Evolutionary conservation across 2,797 vertebrate species (phyloP), one percentile per base, ranked within the genome.

Genomic region (Danio albolineatus): DNA sequence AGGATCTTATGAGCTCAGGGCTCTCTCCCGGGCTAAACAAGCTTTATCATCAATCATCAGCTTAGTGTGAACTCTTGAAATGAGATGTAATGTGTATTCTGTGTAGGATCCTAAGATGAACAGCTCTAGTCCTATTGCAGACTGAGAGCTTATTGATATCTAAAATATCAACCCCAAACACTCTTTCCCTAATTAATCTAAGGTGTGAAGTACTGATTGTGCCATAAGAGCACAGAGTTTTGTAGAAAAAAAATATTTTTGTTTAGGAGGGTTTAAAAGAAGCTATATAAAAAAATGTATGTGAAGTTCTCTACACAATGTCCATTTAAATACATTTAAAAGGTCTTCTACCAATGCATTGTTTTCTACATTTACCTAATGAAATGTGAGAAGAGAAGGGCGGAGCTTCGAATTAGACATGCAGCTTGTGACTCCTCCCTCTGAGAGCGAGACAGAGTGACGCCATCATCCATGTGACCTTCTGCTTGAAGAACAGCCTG

Each of bases 401-500:
- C 90, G 0, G 96, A 95, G 76, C 95, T 96, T 44, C 96, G 93
- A 82, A 99, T 97, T 44, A 97, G 95, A 73, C 95, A 92, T 6
- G 96, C 96, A 2, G 96, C 96, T 78, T 95, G 94, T 2, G 96
- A 96, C 76, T 98, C 97, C 86, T 98, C 97, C 57, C 91, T 95
- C 87, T 97, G 97, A 78, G 95, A 97, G 51, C 97, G 94, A 79
- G 96, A 98, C 69, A 99, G 89, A 0, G 95, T 97, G 85, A 99
- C 91, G 36, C 97, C 97, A 19, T 99, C 97, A 10, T 98, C 97
- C 97, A 98, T 98, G 82, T 99, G 97, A 56, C 97, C 97, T 89
- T 98, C 97, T 1, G 94, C 94, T 79, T 99, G 95, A 92, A 98
- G 92, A 86, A 98, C 93, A 21, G 97, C 97, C 97, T 98, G 49